phyloP scores from a whole-genome alignment of 1,140 invertebrate species.

The Trissolcus basalis region DNA sequence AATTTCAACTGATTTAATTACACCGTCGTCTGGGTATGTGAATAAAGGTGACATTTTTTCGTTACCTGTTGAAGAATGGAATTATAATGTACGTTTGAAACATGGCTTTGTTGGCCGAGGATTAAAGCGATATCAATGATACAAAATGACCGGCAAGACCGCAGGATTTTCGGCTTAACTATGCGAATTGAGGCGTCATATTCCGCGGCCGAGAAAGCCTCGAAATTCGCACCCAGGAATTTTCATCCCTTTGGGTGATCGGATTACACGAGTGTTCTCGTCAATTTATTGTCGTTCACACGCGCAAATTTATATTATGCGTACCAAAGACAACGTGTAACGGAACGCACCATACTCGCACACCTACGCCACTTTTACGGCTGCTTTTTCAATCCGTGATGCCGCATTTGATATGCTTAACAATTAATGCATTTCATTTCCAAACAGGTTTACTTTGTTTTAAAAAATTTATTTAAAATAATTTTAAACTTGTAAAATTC shows the following conservation, averaged over 20 bases:
- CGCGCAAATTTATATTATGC: conserved; percentile 54
- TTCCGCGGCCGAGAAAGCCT: conserved; percentile 55
- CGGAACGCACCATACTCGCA: conserved; percentile 51
- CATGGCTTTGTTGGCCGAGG: conserved; percentile 21
- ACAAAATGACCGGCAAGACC: conserved; percentile 56
- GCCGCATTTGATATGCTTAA: conserved; percentile 59
- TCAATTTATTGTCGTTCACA: conserved; percentile 60
- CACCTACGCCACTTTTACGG: conserved; percentile 58
- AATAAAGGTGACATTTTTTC: neutral
- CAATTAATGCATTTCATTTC: conserved; percentile 51
- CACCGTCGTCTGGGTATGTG: too few relatives aligned
- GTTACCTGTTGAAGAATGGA: neutral
- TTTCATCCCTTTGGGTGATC: conserved; percentile 61
- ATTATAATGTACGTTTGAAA: conserved; percentile 12
- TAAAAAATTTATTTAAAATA: conserved; percentile 2
- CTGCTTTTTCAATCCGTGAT: conserved; percentile 44
- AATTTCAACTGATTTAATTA: too few relatives aligned
- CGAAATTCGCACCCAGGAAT: conserved; percentile 60
- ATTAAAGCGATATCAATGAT: conserved; percentile 60
- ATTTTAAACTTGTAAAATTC: too few relatives aligned
- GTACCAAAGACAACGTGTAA: conserved; percentile 57
- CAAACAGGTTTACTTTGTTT: conserved; percentile 29
- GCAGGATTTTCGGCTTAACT: conserved; percentile 60
- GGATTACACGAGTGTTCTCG: conserved; percentile 58
- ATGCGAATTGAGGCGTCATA: conserved; percentile 55